Percentiles rank a stretch among this genome's conserved stretches.
These are phyloP conservation scores for Anoplius nigerrimus DNA, from an alignment of 2,888 invertebrate species.

Conservation along the genomic window DNA sequence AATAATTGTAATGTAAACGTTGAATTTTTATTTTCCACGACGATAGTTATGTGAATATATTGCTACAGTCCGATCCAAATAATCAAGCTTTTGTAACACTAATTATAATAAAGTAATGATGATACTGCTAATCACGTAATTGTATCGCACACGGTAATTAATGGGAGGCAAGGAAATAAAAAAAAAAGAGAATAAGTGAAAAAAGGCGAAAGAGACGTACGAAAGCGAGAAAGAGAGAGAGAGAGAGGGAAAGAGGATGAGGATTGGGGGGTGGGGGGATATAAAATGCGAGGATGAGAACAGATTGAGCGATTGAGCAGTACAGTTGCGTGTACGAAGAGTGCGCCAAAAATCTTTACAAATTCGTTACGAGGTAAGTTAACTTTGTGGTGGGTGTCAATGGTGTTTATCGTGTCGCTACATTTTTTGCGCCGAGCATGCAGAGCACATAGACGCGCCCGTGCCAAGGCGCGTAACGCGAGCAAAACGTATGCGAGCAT, in stretches of 20 bases:
- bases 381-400: neutral
- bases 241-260: constrained; percentile 25
- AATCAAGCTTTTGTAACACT: constrained; percentile 75
- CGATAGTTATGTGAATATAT: constrained; percentile 72
- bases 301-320: constrained; percentile 15
- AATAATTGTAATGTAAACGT: constrained; percentile 68
- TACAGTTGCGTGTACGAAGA: constrained; percentile 29
- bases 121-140: constrained; percentile 67
- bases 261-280: constrained; percentile 17
- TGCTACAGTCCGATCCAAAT: constrained; percentile 75
- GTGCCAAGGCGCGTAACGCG: neutral
- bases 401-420: neutral
- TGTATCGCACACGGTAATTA: constrained; percentile 56
- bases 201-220: constrained; percentile 23
- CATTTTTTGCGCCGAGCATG: neutral
- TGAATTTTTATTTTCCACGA: constrained; percentile 73
- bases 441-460: neutral
- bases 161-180: constrained; percentile 10
- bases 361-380: constrained; percentile 40
- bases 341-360: constrained; percentile 61
- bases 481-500: neutral
- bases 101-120: constrained; percentile 69
- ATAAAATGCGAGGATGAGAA: constrained; percentile 20
- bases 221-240: constrained; percentile 15
- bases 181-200: constrained; percentile 29